phyloP scores from a whole-genome alignment of 2,888 invertebrate genomes.

The Balanococcus diminutus region DNA sequence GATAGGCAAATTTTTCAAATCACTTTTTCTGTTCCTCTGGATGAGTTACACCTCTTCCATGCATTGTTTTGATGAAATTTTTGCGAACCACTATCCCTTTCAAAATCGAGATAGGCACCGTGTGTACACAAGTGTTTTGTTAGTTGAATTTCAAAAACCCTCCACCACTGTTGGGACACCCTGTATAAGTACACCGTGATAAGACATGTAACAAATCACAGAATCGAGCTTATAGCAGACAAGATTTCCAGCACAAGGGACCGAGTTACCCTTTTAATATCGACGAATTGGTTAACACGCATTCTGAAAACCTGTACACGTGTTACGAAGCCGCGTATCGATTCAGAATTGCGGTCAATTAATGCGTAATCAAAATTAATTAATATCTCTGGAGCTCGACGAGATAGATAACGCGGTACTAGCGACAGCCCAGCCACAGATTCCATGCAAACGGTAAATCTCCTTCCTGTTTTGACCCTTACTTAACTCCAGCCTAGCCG shows the following conservation, averaged over 20 bases:
- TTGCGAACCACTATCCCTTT: no score
- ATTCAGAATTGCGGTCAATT: conserved; percentile 5
- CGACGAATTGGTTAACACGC: background rate
- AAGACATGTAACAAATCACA: no score
- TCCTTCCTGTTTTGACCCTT: conserved; percentile 5
- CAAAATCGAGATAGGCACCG: no score
- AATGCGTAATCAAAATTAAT: conserved; percentile 11
- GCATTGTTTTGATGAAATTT: no score
- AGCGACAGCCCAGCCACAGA: background rate
- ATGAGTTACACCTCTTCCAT: no score
- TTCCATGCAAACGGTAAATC: background rate
- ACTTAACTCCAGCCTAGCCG: background rate
- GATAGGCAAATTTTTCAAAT: no score
- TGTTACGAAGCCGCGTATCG: background rate
- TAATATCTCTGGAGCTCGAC: background rate
- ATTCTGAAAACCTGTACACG: background rate
- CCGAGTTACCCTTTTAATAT: background rate
- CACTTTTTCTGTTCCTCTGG: no score
- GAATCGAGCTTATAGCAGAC: no score
- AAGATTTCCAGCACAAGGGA: background rate
- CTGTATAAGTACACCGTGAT: no score
- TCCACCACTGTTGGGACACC: no score
- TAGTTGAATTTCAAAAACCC: no score
- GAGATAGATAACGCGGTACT: background rate
- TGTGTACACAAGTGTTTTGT: no score